phyloP scores from a whole-genome alignment of 2,113 vertebrate genomes.

The Nycticryphes semicollaris region DNA sequence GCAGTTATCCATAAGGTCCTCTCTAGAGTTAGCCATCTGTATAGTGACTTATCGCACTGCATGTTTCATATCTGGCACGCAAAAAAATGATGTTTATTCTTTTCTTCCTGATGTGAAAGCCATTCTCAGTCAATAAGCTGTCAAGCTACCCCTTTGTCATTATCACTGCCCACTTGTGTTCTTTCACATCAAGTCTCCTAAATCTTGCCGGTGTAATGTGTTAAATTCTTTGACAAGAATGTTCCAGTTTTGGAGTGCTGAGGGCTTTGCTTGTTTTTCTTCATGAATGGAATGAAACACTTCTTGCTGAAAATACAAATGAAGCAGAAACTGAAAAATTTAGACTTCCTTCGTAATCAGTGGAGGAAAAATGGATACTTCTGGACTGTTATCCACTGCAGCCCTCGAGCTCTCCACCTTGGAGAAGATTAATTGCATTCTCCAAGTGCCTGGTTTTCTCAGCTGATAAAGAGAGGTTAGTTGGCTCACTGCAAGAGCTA shows the following conservation, averaged over 20 bases:
- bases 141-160: constrained; percentile 23
- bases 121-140: constrained; percentile 37
- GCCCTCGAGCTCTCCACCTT: background rate
- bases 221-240: constrained; percentile 44
- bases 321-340: background rate
- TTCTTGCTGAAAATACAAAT: constrained; percentile 20
- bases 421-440: constrained; percentile 6
- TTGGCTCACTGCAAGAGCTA: background rate
- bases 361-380: background rate
- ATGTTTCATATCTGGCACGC: background rate
- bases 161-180: background rate
- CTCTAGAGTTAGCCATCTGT: background rate
- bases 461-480: background rate
- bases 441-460: background rate
- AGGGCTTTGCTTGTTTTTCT: constrained; percentile 24
- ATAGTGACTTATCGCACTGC: background rate
- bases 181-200: background rate
- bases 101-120: constrained; percentile 37
- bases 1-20: background rate
- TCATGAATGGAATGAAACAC: constrained; percentile 16
- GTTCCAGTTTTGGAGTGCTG: background rate
- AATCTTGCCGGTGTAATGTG: background rate
- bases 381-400: background rate
- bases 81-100: constrained; percentile 32
- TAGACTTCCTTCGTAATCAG: background rate